Base-by-base conservation (phyloP, 2,888 invertebrate genomes). In the Heliothis peltigera region DNA sequence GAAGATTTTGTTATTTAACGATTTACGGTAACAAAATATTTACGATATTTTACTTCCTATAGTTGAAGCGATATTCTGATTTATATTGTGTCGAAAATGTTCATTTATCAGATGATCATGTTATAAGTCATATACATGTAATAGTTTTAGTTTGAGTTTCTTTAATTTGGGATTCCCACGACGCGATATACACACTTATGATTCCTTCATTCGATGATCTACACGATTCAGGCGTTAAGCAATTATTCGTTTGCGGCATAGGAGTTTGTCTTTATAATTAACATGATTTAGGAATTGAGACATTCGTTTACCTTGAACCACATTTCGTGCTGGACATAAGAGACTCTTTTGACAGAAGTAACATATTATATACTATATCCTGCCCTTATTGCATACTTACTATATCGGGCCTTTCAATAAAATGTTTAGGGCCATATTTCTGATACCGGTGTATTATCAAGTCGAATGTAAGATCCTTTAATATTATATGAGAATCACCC, bases 211-310 rank as follows among this genome's bases (percentile, higher is more conserved):
- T 19, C 46, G 3, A 51, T n/a, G 10, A 22, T 18, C 17, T 0
- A 22, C 18, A 21, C 21, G 39, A 46, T 32, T 43, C 28, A 32
- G 1, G 18, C 18, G 12, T 28, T 47, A 32, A 32, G 39, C 21
- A 47, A 21, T 42, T 4, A 63, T n/a, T 44, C 10, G 22, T 21
- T 44, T 35, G 35, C 35, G 53, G 49, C 51, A 47, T 51, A 55
- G 22, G 15, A 21, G 46, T 32, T 44, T 55, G 35, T 2, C 48
- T 53, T 18, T 28, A 42, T 46, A 55, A 63, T 63, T 47, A 52
- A 4, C 0, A 10, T 35, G 46, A 25, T 15, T 10, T 68, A 25
- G 46, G 49, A 44, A 35, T 52, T 43, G 25, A 52, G 21, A 25
- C 17, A 55, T 35, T 21, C 15, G 12, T 19, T 17, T 51, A 28